Conservation (phyloP, 2,797 vertebrate species). For the Cetoscarus ocellatus region DNA sequence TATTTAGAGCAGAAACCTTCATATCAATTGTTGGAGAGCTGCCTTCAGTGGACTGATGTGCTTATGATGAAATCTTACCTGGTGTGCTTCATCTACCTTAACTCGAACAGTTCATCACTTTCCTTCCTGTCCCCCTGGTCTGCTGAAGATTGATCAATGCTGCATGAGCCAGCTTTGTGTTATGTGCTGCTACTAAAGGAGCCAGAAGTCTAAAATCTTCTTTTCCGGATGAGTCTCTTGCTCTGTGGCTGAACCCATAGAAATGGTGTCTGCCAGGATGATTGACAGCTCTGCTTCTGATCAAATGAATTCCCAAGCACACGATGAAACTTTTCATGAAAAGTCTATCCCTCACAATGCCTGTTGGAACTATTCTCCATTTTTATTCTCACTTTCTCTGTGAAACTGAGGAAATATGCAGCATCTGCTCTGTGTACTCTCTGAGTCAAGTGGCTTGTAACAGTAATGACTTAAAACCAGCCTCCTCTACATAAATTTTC, state of each 20-base stretch:
- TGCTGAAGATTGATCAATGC: background rate
- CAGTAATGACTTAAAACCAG: constrained; percentile 1
- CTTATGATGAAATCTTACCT: constrained; percentile 3
- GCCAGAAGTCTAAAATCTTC: constrained; percentile 14
- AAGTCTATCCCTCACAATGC: constrained; percentile 8
- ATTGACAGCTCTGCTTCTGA: constrained; percentile 11
- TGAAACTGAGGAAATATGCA: background rate
- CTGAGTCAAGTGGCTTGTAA: background rate
- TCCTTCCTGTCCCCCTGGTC: background rate
- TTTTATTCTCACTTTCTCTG: background rate
- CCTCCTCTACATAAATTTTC: constrained; percentile 3
- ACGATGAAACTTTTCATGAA: constrained; percentile 13
- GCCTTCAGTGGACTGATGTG: background rate
- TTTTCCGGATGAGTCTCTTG: constrained; percentile 4
- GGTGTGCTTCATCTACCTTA: constrained; percentile 12
- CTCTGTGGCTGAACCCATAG: constrained; percentile 6
- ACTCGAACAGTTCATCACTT: background rate
- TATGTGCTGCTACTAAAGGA: constrained; percentile 8
- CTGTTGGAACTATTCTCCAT: constrained; percentile 31
- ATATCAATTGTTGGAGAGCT: background rate
- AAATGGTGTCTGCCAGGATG: background rate
- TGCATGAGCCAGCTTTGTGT: background rate
- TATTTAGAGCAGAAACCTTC: background rate
- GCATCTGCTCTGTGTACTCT: constrained; percentile 2
- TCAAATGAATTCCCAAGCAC: constrained; percentile 29